These are phyloP conservation scores for Haemorhous mexicanus DNA, from an alignment of 2,113 vertebrate genomes.

Conservation along the genomic window DNA sequence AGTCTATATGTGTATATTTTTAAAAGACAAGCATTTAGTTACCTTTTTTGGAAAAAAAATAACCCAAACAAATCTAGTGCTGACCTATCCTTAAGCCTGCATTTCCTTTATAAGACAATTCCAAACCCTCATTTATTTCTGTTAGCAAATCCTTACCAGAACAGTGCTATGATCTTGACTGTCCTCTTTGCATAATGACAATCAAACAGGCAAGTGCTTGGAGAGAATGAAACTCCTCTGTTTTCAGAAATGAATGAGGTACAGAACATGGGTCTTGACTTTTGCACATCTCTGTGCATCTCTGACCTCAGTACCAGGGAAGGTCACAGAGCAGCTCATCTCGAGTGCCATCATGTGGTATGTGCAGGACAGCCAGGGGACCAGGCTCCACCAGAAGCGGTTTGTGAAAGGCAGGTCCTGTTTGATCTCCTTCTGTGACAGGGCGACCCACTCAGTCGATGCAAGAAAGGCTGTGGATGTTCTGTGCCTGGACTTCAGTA, in stretches of 20 bases:
- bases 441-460: neutral
- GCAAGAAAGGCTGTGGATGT: neutral
- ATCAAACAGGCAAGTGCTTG: neutral
- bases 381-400: neutral
- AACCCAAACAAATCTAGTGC: neutral
- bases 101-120: neutral
- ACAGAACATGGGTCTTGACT: neutral
- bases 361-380: too few species aligned
- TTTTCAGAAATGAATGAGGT: neutral
- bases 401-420: neutral
- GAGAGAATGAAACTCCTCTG: neutral
- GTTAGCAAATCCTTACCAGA: neutral
- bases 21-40: neutral
- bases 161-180: neutral
- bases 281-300: neutral
- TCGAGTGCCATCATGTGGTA: neutral
- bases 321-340: neutral
- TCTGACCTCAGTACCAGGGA: neutral
- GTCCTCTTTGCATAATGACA: neutral
- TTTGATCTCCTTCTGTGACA: neutral
- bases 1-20: neutral
- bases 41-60: neutral
- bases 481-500: neutral
- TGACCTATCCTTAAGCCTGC: neutral
- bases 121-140: neutral